These are phyloP conservation scores for Palythoa heliodiscus DNA, from an alignment of 92 coral and sea anemone species.

Conservation along the genomic window DNA sequence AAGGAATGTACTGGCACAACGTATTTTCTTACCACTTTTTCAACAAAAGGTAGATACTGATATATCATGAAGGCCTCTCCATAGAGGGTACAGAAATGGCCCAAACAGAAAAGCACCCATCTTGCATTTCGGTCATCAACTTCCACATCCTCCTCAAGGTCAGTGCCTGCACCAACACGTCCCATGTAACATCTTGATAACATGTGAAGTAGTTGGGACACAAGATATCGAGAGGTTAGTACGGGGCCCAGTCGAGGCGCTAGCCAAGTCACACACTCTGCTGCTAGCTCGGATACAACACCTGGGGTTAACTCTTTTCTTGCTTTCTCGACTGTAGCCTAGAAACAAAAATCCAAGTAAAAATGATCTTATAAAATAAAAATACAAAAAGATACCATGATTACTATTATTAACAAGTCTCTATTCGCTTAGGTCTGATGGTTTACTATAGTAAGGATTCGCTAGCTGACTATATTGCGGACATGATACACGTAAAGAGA, in stretches of 20 bases:
- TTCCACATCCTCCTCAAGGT: constrained; percentile 69
- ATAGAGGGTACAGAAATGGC: constrained; percentile 77
- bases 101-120: constrained; percentile 88
- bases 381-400: too few species aligned
- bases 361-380: not conserved
- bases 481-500: too few species aligned
- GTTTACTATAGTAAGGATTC: too few species aligned
- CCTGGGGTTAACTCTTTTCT: constrained; percentile 23
- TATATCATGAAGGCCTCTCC: constrained; percentile 89
- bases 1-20: not conserved
- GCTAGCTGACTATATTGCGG: too few species aligned
- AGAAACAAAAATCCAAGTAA: not conserved
- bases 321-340: constrained; percentile 12
- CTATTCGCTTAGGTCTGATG: too few species aligned
- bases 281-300: constrained; percentile 73
- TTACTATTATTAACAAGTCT: too few species aligned
- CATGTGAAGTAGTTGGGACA: constrained; percentile 81
- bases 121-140: constrained; percentile 86
- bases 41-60: constrained; percentile 82
- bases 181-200: constrained; percentile 88
- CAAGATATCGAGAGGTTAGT: constrained; percentile 83
- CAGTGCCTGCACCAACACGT: constrained; percentile 54
- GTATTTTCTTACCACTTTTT: constrained; percentile 66
- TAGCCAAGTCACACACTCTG: constrained; percentile 90
- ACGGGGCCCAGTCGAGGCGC: constrained; percentile 95